Conservation (phyloP, 2,797 vertebrate species). For the Columba guinea region DNA sequence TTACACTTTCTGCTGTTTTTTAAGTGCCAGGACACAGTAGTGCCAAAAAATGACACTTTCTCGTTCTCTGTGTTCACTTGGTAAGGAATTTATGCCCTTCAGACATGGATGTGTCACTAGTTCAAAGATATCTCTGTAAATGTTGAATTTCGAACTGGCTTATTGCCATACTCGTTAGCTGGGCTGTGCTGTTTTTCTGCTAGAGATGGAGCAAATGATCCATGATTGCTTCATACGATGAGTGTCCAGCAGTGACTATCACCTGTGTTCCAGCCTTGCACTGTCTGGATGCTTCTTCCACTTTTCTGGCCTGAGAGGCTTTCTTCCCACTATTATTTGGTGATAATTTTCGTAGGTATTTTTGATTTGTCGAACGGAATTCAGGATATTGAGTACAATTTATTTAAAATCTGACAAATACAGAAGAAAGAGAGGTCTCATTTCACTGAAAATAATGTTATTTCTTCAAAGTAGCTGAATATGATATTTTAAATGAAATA, state of each 20-base stretch:
- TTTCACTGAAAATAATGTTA: conserved; percentile 7
- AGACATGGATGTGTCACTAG: background rate
- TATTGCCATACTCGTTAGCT: background rate
- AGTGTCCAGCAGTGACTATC: background rate
- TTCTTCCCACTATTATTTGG: background rate
- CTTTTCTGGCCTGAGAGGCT: background rate
- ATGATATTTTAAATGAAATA: background rate
- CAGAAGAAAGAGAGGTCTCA: background rate
- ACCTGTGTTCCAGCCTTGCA: background rate
- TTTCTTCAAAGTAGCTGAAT: conserved; percentile 24
- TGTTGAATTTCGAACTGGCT: background rate
- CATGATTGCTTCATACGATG: background rate
- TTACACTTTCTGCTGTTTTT: background rate
- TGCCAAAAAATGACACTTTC: background rate
- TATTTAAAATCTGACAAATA: background rate
- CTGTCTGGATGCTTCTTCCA: background rate
- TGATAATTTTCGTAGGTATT: background rate
- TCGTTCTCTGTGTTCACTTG: background rate
- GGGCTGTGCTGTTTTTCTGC: background rate
- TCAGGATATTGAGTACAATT: background rate
- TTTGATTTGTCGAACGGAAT: background rate
- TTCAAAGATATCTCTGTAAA: background rate
- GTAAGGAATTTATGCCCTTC: background rate
- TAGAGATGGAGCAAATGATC: background rate
- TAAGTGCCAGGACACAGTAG: background rate